These are phyloP conservation scores for Salmo trutta DNA, from an alignment of 2,797 vertebrate species.

Conservation along the genomic window DNA sequence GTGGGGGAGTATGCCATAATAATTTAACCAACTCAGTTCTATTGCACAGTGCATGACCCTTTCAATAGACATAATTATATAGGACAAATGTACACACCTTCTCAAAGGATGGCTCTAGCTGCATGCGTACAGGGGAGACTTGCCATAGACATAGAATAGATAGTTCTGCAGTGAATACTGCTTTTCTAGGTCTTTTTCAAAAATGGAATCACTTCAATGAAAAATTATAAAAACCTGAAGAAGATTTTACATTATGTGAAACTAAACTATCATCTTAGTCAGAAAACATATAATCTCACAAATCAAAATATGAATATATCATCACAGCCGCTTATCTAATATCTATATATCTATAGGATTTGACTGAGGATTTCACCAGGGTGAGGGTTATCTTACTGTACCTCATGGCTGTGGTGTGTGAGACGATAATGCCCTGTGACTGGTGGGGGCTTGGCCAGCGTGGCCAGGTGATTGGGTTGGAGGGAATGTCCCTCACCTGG, in stretches of 20 bases:
- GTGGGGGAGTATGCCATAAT: neutral
- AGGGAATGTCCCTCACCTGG: constrained; percentile 59
- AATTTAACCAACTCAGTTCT: neutral
- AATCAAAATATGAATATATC: neutral
- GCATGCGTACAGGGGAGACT: neutral
- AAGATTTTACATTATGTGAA: neutral
- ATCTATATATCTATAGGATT: constrained; percentile 15
- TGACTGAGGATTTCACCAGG: constrained; percentile 46
- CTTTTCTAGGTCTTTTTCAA: neutral
- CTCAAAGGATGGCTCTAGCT: neutral
- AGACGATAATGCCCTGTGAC: constrained; percentile 64
- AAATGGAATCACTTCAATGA: neutral
- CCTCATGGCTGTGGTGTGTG: constrained; percentile 20
- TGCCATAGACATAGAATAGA: neutral
- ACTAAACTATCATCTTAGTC: neutral
- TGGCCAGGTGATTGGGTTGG: constrained; percentile 37
- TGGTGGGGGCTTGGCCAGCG: constrained; percentile 36
- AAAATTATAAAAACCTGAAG: neutral
- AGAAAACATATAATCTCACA: neutral
- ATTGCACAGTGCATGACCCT: neutral
- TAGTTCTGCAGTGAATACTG: neutral
- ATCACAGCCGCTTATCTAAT: constrained; percentile 16
- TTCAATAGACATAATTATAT: neutral
- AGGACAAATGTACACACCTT: neutral
- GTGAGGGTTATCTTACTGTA: constrained; percentile 1